phyloP scores from a whole-genome alignment of 1,140 invertebrate species.

The Helicoverpa armigera region DNA sequence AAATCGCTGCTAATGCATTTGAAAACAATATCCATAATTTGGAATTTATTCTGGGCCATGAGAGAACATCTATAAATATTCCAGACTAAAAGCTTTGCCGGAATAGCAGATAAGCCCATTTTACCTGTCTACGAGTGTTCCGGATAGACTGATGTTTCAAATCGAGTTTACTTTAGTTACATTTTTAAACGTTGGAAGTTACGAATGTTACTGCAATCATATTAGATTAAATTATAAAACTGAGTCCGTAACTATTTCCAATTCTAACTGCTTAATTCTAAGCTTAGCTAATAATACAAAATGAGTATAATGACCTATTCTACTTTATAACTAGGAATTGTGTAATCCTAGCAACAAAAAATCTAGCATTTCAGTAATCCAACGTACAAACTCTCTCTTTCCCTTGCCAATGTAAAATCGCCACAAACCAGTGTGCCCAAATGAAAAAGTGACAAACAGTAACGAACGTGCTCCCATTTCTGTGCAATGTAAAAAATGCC shows the following conservation, averaged over 20 bases:
- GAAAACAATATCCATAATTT: constrained; percentile 14
- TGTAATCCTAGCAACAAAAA: too few relatives aligned
- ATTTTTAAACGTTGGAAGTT: background rate
- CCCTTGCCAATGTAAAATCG: background rate
- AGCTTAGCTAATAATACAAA: too few relatives aligned
- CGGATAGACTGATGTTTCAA: constrained; percentile 20
- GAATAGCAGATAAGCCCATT: constrained; percentile 54
- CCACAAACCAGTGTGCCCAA: background rate
- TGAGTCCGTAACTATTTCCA: too few relatives aligned
- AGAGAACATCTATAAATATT: constrained; percentile 56
- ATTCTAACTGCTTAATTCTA: too few relatives aligned
- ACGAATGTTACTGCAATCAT: background rate
- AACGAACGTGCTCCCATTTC: constrained; percentile 40
- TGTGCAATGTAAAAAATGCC: constrained; percentile 23
- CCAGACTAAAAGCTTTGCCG: constrained; percentile 58
- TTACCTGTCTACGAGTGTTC: constrained; percentile 48
- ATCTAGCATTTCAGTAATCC: too few relatives aligned
- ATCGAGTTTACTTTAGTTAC: constrained; percentile 22
- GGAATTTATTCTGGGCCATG: constrained; percentile 51
- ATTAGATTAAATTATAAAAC: too few relatives aligned
- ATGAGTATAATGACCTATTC: too few relatives aligned
- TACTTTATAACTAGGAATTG: too few relatives aligned
- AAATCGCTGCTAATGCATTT: background rate
- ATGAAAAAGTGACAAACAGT: constrained; percentile 39
- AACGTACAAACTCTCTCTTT: too few relatives aligned